Conservation (phyloP, 2,888 invertebrate genomes). For the Ormia ochracea region DNA sequence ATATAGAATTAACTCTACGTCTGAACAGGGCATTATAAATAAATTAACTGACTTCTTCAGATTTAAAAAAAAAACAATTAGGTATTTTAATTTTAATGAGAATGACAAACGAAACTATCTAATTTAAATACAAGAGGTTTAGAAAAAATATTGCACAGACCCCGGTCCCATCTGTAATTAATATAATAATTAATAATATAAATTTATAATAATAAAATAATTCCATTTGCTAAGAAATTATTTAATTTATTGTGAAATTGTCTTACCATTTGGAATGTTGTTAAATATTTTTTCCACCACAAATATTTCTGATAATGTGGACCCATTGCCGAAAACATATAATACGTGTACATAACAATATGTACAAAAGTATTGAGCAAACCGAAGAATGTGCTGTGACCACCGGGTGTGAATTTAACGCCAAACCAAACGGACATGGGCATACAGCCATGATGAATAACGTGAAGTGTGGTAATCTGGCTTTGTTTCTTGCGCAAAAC, state of each 20-base stretch:
- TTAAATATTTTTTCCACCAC: conserved; percentile 98
- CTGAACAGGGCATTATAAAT: too few species aligned
- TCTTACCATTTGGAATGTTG: conserved; percentile 91
- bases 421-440: conserved; percentile 98
- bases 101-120: too few species aligned
- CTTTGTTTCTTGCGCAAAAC: conserved; percentile 94
- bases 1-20: too few species aligned
- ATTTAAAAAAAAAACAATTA: too few species aligned
- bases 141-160: too few species aligned
- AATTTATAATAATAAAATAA: background rate
- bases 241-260: too few species aligned
- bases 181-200: too few species aligned
- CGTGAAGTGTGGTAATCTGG: conserved; percentile 94
- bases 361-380: conserved; percentile 97
- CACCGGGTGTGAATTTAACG: conserved; percentile 96
- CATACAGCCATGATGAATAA: conserved; percentile 98
- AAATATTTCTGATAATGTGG: conserved; percentile 90
- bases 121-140: too few species aligned
- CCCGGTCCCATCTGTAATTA: too few species aligned
- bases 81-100: too few species aligned
- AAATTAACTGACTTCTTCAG: too few species aligned
- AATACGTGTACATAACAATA: conserved; percentile 96
- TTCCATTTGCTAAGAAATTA: background rate
- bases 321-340: conserved; percentile 93
- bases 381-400: conserved; percentile 97